Conservation (phyloP, 2,888 invertebrate genomes). For the Argyra leucocephala region DNA sequence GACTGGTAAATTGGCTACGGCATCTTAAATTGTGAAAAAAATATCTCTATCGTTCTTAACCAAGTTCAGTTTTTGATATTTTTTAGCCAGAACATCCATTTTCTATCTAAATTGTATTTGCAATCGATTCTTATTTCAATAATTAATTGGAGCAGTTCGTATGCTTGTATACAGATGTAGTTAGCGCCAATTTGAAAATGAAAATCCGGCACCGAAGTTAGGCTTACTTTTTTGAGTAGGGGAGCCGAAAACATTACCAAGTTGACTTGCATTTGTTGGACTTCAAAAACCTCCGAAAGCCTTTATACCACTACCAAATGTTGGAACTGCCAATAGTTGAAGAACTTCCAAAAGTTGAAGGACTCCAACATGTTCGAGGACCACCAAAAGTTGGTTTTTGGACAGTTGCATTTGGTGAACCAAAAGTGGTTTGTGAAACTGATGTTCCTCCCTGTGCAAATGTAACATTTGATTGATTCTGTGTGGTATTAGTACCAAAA, state of each 20-base stretch:
- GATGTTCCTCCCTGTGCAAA: constrained; percentile 33
- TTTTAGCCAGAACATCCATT: too few relatives aligned
- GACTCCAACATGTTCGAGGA: constrained; percentile 30
- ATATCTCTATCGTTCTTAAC: too few relatives aligned
- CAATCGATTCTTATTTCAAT: too few relatives aligned
- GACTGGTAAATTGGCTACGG: too few relatives aligned
- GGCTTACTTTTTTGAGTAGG: constrained; percentile 35
- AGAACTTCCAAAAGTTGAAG: constrained; percentile 37
- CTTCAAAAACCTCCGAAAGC: constrained; percentile 34
- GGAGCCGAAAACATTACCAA: constrained; percentile 39
- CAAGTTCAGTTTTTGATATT: too few relatives aligned
- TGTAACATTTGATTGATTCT: constrained; percentile 13
- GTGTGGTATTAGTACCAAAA: constrained; percentile 12
- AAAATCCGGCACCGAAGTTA: constrained; percentile 37
- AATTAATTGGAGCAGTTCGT: too few relatives aligned
- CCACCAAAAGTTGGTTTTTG: constrained; percentile 27
- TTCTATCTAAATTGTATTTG: too few relatives aligned
- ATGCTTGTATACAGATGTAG: too few relatives aligned
- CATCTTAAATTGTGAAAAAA: too few relatives aligned
- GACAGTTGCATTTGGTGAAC: constrained; percentile 30
- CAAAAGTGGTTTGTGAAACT: constrained; percentile 36
- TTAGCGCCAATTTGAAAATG: constrained; percentile 23
- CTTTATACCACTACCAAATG: constrained; percentile 37
- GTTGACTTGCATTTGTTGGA: constrained; percentile 32
- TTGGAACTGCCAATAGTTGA: constrained; percentile 39